A percentile compares a stretch with the other conserved stretches of the same genome.
These are phyloP conservation scores for Artemia sinica DNA, from an alignment of 2,888 invertebrate genomes.

Conservation along the genomic window DNA sequence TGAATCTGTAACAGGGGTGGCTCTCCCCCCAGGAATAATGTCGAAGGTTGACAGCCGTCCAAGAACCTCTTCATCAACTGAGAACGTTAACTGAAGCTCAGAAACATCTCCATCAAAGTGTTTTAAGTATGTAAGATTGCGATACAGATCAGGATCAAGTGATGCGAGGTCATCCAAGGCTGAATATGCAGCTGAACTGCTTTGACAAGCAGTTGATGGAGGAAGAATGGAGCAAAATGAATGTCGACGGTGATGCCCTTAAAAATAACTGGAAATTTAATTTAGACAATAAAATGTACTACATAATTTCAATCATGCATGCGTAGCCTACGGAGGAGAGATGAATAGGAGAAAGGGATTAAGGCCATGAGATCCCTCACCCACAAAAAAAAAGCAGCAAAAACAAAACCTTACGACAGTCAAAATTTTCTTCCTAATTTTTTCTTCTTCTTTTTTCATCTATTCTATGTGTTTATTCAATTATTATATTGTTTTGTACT, in stretches of 20 bases:
- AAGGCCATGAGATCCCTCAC: no score
- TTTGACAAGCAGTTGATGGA: constrained; percentile 82
- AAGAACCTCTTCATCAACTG: constrained; percentile 82
- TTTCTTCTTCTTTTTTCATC: no score
- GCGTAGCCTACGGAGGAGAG: no score
- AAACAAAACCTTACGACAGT: no score
- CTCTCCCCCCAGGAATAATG: constrained; percentile 81
- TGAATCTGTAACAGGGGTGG: constrained; percentile 80
- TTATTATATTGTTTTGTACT: no score
- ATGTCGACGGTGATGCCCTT: constrained; percentile 94
- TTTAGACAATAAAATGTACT: no score
- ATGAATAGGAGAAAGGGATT: no score
- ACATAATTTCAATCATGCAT: no score
- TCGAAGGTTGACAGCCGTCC: constrained; percentile 89
- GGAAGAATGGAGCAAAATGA: constrained; percentile 93
- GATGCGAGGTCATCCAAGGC: constrained; percentile 96
- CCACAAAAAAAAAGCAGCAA: no score
- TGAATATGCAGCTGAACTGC: constrained; percentile 80
- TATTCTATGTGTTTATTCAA: no score
- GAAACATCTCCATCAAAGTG: constrained; percentile 73
- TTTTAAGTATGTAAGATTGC: constrained; percentile 87
- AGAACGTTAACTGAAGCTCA: constrained; percentile 86
- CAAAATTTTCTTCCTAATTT: no score
- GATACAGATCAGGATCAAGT: constrained; percentile 83
- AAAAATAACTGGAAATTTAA: constrained; percentile 24